phyloP scores from a whole-genome alignment of 2,797 vertebrate genomes.

The Neomorphus geoffroyi region DNA sequence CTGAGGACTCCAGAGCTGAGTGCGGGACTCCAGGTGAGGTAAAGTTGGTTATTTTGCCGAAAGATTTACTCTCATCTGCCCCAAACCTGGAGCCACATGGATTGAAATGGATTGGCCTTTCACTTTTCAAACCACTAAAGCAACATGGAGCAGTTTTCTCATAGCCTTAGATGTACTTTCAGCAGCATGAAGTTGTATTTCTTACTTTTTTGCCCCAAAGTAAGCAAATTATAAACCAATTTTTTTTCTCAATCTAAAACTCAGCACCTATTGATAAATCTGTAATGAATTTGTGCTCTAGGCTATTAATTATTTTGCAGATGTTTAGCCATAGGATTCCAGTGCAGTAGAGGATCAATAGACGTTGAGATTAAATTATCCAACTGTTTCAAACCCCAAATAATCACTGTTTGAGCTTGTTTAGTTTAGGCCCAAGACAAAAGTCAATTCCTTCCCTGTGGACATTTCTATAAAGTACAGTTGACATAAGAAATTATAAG shows the following conservation, averaged over 20 bases:
- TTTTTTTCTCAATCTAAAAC: background rate
- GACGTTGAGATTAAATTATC: conserved; percentile 56
- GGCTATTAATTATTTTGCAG: conserved; percentile 30
- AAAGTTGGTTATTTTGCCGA: background rate
- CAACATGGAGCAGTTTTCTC: background rate
- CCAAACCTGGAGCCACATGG: rapidly evolving
- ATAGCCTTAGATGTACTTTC: background rate
- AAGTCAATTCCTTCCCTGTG: conserved; percentile 56
- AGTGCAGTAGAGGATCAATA: conserved; percentile 19
- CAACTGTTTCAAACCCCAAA: conserved; percentile 37
- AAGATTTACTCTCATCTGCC: background rate
- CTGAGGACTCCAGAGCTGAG: no score
- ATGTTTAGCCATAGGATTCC: conserved; percentile 53
- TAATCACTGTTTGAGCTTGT: conserved; percentile 60
- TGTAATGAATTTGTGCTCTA: conserved; percentile 6
- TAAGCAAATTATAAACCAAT: background rate
- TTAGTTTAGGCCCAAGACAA: conserved; percentile 19
- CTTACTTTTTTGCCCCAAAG: background rate
- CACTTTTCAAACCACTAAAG: background rate
- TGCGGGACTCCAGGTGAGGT: no score
- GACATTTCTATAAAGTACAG: conserved; percentile 47
- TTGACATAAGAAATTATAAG: conserved; percentile 49
- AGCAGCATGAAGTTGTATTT: background rate
- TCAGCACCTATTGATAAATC: conserved; percentile 34
- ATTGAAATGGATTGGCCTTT: background rate